Evolutionary conservation across 2,797 vertebrate species (phyloP).

Genomic region (Loriculus beryllinus): DNA sequence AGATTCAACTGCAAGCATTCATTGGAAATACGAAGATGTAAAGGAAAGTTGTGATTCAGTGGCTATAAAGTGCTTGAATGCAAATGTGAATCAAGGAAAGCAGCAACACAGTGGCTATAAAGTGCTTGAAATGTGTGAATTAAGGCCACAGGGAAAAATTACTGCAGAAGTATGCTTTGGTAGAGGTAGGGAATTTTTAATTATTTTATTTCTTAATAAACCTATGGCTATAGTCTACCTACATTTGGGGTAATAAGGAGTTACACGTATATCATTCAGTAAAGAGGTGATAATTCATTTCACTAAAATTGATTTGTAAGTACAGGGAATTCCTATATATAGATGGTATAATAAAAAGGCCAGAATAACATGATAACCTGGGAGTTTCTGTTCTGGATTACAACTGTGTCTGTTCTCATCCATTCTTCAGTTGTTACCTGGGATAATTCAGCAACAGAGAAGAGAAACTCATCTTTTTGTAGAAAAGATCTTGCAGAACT

Average conservation of each 20-base stretch:
- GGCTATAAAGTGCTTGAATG: not conserved
- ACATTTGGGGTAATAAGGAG: not conserved
- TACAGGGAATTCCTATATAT: conserved; percentile 5
- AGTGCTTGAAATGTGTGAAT: not conserved
- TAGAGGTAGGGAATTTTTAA: not conserved
- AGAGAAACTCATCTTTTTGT: not conserved
- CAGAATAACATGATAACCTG: not conserved
- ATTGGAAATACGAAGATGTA: not conserved
- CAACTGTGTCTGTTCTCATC: not conserved
- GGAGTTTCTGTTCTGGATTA: not conserved
- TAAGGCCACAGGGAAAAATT: not conserved
- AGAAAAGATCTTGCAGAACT: not conserved
- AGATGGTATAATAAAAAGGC: not conserved
- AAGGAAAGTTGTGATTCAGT: not conserved
- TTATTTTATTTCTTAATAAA: not conserved
- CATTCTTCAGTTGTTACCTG: not conserved
- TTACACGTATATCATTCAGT: not conserved
- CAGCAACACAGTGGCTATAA: not conserved
- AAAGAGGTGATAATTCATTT: not conserved
- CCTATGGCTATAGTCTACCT: not conserved
- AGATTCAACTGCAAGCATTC: not conserved
- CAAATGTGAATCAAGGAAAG: not conserved
- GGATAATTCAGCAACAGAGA: not conserved
- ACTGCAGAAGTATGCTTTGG: not conserved
- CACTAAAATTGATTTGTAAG: not conserved